Base-by-base conservation (phyloP, 2,113 vertebrate species). In the Melanotaenia duboulayi region DNA sequence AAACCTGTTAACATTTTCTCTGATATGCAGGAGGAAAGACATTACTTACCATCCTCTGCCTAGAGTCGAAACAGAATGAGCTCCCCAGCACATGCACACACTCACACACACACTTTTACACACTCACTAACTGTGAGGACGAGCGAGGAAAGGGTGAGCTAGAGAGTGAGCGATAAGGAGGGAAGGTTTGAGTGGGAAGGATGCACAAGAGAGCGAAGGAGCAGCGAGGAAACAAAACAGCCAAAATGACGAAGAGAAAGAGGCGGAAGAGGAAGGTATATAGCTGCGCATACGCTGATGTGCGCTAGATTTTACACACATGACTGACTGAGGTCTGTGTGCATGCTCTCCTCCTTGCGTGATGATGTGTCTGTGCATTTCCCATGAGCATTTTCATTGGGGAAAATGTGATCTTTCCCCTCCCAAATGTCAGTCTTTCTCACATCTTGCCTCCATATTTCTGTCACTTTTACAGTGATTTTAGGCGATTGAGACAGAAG, bases 1-100 rank as follows among this genome's bases (percentile, higher is more conserved):
- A 71, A 83, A 82, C 80, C 76, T 88, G 74, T 81, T 82, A 82
- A 85, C 71, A 85, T 24, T 71, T 76, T 71, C 77, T 79, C 56
- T 51, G 69, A 78, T 77, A 74, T 75, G 76, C 85, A 82, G 78
- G 65, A 90, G 80, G 76, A 87, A 88, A 85, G 65, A 85, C 81
- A 69, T 58, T 80, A 93, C 92, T 92, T 85, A 93, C 92, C 92
- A 93, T 93, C 86, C 81, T 92, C 84, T 85, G 89, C 84, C 90
- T 85, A 83, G 79, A 92, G 86, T 92, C 75, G 82, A 61, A 89
- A 86, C 86, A 86, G 86, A 91, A 87, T 90, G 90, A 92, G 85
- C 82, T 90, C 68, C 54, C 48, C 68, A 48, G 72, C 88, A 89
- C 89, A 86, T 82, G 74, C 87, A 83, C 87, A 74, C 78, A 67